Base-by-base conservation (phyloP, 2,888 invertebrate species). In the Lasius platythorax region DNA sequence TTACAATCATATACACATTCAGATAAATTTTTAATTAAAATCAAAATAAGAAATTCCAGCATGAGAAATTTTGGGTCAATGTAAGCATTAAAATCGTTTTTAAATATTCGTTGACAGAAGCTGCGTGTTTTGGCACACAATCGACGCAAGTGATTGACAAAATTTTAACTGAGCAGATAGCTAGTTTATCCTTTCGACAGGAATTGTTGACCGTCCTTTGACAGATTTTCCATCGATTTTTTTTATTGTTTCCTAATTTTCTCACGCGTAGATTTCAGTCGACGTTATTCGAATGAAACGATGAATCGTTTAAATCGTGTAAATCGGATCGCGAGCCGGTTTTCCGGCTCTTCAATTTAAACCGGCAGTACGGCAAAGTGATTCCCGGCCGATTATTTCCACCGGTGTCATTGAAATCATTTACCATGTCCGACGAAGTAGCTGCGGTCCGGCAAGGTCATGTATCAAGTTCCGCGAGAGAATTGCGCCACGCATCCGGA, bases 401-500 rank as follows among this genome's bases (percentile, higher is more conserved):
- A 89, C 85, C 90, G 90, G 88, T 90, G 88, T 91, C 91, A 91
- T 91, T 91, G 91, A 91, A 91, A 91, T 91, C 88, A 90, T 90
- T 91, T 90, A 84, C 91, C 64, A 82, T 88, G 86, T 73, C 50
- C 68, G 82, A 81, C 84, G 79, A 82, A 76, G 81, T 86, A 81
- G 85, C 84, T 70, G 68, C 76, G 85, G 79, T 87, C 90, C 58
- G 83, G 84, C 94, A 94, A 93, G 94, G 94, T 94, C 94, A 93
- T 93, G 94, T 92, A 93, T 94, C 94, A 93, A 93, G 94, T 94
- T 94, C 93, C 92, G 91, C 79, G 91, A 87, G 88, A 75, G 89
- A 89, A 90, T 91, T 92, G 88, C 92, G 91, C 91, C 92, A 93
- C 87, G 91, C 79, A 74, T 93, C 93, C 93, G 93, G 87, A 72